phyloP scores from a whole-genome alignment of 2,797 vertebrate species.

The Sus cebifrons region DNA sequence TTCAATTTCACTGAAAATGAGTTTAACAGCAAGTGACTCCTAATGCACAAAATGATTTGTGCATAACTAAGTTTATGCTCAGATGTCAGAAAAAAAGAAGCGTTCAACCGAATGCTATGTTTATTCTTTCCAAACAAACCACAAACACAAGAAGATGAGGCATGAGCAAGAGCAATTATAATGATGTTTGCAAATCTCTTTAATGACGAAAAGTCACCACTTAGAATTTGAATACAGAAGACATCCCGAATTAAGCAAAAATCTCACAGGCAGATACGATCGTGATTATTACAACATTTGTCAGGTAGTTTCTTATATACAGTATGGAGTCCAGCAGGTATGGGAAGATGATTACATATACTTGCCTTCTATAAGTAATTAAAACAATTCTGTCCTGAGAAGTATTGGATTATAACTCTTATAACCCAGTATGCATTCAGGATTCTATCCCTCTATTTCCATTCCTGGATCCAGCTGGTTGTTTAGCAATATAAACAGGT shows the following conservation, averaged over 20 bases:
- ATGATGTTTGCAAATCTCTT: slow-evolving; percentile 69
- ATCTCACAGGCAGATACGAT: background rate
- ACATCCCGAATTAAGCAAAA: slow-evolving; percentile 50
- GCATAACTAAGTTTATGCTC: slow-evolving; percentile 81
- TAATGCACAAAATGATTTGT: slow-evolving; percentile 79
- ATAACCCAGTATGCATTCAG: background rate
- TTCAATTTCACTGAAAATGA: slow-evolving; percentile 85
- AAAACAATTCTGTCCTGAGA: slow-evolving; percentile 1
- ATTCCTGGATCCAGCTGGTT: slow-evolving; percentile 1
- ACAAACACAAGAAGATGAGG: background rate
- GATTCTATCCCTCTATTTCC: background rate
- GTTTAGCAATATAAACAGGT: background rate
- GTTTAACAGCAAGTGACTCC: slow-evolving; percentile 84
- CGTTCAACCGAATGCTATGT: slow-evolving; percentile 65
- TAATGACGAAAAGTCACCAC: slow-evolving; percentile 63
- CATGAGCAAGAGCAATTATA: slow-evolving; percentile 59
- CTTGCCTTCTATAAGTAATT: background rate
- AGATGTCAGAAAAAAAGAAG: slow-evolving; percentile 77
- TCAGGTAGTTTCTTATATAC: background rate
- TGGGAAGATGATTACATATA: background rate
- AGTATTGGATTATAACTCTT: slow-evolving; percentile 14
- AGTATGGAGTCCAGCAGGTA: background rate
- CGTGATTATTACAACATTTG: background rate
- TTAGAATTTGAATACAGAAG: slow-evolving; percentile 46
- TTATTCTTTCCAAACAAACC: slow-evolving; percentile 77